Evolutionary conservation across 1,140 invertebrate species (phyloP).

Genomic region (Pseudomyrmex pallidus): DNA sequence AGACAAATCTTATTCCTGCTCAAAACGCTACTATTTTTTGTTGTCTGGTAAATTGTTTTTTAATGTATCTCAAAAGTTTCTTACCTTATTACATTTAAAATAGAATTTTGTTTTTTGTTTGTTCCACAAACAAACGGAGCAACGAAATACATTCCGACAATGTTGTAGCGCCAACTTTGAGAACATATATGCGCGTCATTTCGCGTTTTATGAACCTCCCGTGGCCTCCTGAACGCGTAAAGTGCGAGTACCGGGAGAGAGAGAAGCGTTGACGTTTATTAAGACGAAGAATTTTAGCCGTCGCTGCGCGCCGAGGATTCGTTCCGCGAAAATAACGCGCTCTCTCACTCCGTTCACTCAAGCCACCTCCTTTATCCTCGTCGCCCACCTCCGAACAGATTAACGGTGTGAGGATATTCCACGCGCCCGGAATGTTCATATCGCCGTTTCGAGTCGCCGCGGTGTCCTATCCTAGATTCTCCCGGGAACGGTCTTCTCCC

Average conservation of each 20-base stretch:
- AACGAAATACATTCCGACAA: too few species aligned
- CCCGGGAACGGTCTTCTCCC: too few species aligned
- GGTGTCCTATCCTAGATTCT: constrained; percentile 38
- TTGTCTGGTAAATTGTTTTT: too few species aligned
- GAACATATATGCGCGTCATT: not conserved
- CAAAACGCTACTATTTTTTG: too few species aligned
- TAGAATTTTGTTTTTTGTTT: not conserved
- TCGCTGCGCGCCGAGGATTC: constrained; percentile 6
- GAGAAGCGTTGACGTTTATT: constrained; percentile 54
- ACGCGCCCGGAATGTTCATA: constrained; percentile 52
- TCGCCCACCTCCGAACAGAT: constrained; percentile 39
- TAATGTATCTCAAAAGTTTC: too few species aligned
- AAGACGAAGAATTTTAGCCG: constrained; percentile 51
- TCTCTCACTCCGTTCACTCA: not conserved
- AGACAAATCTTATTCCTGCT: too few species aligned
- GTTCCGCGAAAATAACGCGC: constrained; percentile 44
- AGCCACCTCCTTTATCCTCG: constrained; percentile 40
- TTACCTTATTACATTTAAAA: not conserved
- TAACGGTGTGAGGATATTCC: constrained; percentile 64
- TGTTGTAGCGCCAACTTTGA: not conserved
- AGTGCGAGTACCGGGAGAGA: not conserved
- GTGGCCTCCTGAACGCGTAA: constrained; percentile 2
- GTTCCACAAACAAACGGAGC: not conserved
- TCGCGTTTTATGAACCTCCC: constrained; percentile 8
- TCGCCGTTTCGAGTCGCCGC: constrained; percentile 51